phyloP scores from a whole-genome alignment of 2,888 invertebrate species.

The Melanotus villosus region DNA sequence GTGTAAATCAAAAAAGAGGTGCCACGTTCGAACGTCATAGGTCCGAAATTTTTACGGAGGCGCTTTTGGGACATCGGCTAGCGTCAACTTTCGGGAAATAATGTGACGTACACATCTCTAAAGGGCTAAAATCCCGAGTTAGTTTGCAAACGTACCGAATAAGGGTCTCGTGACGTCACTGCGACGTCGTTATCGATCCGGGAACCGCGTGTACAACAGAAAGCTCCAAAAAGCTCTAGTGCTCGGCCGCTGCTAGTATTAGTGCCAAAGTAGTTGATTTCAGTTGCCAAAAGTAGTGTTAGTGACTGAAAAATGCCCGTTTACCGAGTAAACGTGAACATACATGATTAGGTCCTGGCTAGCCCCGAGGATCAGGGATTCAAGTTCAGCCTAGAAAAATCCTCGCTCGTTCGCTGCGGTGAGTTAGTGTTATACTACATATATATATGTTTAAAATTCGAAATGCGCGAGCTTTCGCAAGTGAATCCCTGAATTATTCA shows the following conservation, averaged over 20 bases:
- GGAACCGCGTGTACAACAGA: slow-evolving; percentile 65
- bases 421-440: slow-evolving; percentile 47
- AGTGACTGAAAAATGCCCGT: slow-evolving; percentile 21
- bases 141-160: slow-evolving; percentile 36
- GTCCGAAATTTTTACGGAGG: not conserved
- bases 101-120: slow-evolving; percentile 41
- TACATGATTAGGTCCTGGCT: slow-evolving; percentile 13
- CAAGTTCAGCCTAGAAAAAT: slow-evolving; percentile 39
- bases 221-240: slow-evolving; percentile 58
- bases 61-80: not conserved
- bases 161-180: slow-evolving; percentile 66
- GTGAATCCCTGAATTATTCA: slow-evolving; percentile 11
- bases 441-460: slow-evolving; percentile 13
- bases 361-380: slow-evolving; percentile 5
- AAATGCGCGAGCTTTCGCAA: slow-evolving; percentile 13
- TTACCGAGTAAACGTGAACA: slow-evolving; percentile 9
- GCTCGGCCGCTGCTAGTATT: slow-evolving; percentile 51
- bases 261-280: slow-evolving; percentile 49
- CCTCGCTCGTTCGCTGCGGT: slow-evolving; percentile 60
- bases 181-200: slow-evolving; percentile 68
- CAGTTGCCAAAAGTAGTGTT: slow-evolving; percentile 31
- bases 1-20: not conserved
- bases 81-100: slow-evolving; percentile 23
- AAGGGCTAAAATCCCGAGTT: slow-evolving; percentile 42
- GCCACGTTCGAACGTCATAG: too few species aligned